Conservation (phyloP, 1,140 invertebrate genomes). For the Spodoptera litura region DNA sequence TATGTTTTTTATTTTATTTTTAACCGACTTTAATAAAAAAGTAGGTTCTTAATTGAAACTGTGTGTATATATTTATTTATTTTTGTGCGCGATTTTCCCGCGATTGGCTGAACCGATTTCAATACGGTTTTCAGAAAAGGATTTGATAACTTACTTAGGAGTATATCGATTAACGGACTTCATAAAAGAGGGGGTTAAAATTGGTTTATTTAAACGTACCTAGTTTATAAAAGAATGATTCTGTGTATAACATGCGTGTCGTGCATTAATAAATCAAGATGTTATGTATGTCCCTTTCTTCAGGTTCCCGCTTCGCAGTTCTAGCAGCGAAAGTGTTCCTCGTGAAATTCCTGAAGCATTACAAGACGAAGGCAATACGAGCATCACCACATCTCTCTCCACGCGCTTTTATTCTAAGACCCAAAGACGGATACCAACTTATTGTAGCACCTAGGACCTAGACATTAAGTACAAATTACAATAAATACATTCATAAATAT, state of each 20-base stretch:
- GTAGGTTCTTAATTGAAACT: no score
- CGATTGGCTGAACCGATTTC: no score
- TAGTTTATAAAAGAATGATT: no score
- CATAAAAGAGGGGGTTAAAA: no score
- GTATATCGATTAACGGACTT: no score
- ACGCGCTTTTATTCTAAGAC: slow-evolving; percentile 55
- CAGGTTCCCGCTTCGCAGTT: slow-evolving; percentile 60
- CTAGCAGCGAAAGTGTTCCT: slow-evolving; percentile 58
- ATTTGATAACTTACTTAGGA: no score
- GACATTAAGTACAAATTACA: slow-evolving; percentile 20
- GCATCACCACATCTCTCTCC: slow-evolving; percentile 42
- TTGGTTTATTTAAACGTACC: no score
- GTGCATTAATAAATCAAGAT: neutral
- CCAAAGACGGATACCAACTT: slow-evolving; percentile 51
- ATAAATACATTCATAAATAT: neutral
- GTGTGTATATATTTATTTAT: no score
- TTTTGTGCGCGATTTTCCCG: no score
- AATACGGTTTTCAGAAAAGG: no score
- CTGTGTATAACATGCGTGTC: neutral
- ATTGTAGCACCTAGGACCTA: slow-evolving; percentile 47
- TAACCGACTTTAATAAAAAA: no score
- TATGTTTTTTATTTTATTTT: no score
- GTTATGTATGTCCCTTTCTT: neutral
- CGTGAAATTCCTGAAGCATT: slow-evolving; percentile 45
- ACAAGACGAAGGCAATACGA: slow-evolving; percentile 13